These are phyloP conservation scores for Eubasilissa regina DNA, from an alignment of 1,140 invertebrate genomes.

Conservation along the genomic window DNA sequence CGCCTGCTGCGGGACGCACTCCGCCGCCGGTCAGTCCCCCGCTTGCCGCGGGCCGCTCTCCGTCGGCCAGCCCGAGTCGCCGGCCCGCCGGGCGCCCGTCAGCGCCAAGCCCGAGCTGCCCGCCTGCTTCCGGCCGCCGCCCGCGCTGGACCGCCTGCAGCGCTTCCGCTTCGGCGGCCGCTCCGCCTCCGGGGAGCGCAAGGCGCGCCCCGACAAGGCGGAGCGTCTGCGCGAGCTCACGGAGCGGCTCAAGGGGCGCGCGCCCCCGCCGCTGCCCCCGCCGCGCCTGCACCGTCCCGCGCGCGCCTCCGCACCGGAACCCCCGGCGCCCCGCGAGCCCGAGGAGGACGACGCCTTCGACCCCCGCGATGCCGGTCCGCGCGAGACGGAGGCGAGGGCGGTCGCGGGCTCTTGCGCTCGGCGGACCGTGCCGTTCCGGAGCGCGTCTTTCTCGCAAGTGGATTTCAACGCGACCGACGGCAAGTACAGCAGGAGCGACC, in stretches of 20 bases:
- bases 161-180: conserved; percentile 83
- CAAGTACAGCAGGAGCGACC: conserved; percentile 89
- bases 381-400: conserved; percentile 76
- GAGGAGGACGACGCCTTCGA: conserved; percentile 66
- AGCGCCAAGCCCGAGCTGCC: conserved; percentile 63
- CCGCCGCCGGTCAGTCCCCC: conserved; percentile 66
- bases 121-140: conserved; percentile 62
- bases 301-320: conserved; percentile 63
- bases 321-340: conserved; percentile 64
- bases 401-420: conserved; percentile 75
- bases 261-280: conserved; percentile 62
- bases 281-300: conserved; percentile 64
- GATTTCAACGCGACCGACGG: conserved; percentile 77
- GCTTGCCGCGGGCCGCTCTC: conserved; percentile 73
- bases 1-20: conserved; percentile 61
- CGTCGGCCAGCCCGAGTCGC: conserved; percentile 73
- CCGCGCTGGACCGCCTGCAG: conserved; percentile 84
- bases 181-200: conserved; percentile 67
- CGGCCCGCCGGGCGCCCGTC: conserved; percentile 66
- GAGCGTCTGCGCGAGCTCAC: conserved; percentile 83
- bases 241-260: conserved; percentile 78
- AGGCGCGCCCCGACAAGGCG: conserved; percentile 75
- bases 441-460: conserved; percentile 88
- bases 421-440: conserved; percentile 79
- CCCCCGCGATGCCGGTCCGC: conserved; percentile 69